Percentiles rank a stretch among this genome's conserved stretches.
Evolutionary conservation across 2,888 invertebrate genomes (phyloP).

Genomic region (Embidobia sp.): DNA sequence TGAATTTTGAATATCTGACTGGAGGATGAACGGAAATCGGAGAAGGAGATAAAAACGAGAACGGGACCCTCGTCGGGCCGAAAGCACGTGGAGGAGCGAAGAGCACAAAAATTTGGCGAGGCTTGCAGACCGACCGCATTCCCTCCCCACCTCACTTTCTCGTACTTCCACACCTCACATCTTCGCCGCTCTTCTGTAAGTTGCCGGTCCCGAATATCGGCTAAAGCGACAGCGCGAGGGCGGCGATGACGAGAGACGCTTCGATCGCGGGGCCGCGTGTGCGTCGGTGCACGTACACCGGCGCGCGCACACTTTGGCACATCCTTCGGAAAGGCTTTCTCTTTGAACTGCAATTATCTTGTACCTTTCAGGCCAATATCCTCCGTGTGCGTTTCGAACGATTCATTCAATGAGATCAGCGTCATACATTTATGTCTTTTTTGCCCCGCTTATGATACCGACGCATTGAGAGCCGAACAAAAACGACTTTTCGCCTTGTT

Average conservation of each 20-base stretch:
- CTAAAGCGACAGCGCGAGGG: slow-evolving; percentile 62
- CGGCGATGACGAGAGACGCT: slow-evolving; percentile 57
- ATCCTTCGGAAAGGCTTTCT: slow-evolving; percentile 61
- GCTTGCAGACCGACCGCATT: slow-evolving; percentile 65
- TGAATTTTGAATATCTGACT: slow-evolving; percentile 53
- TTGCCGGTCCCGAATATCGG: slow-evolving; percentile 61
- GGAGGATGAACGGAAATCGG: slow-evolving; percentile 53
- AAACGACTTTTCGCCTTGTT: slow-evolving; percentile 42
- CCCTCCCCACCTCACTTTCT: slow-evolving; percentile 62
- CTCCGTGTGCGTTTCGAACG: slow-evolving; percentile 49
- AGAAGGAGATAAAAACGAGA: slow-evolving; percentile 56
- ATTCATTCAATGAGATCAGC: slow-evolving; percentile 59
- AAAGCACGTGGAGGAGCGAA: slow-evolving; percentile 64
- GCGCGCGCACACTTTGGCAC: slow-evolving; percentile 38
- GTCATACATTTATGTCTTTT: slow-evolving; percentile 45
- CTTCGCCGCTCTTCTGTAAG: slow-evolving; percentile 61
- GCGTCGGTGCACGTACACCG: neutral
- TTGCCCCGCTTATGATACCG: slow-evolving; percentile 36
- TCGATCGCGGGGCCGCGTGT: neutral
- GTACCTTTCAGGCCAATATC: slow-evolving; percentile 59
- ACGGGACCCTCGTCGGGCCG: slow-evolving; percentile 42
- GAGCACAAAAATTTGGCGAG: slow-evolving; percentile 64
- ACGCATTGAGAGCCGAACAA: slow-evolving; percentile 20
- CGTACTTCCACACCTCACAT: slow-evolving; percentile 65
- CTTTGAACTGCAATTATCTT: slow-evolving; percentile 63